Evolutionary conservation across 1,140 invertebrate species (phyloP).

Genomic region (Papilio machaon): DNA sequence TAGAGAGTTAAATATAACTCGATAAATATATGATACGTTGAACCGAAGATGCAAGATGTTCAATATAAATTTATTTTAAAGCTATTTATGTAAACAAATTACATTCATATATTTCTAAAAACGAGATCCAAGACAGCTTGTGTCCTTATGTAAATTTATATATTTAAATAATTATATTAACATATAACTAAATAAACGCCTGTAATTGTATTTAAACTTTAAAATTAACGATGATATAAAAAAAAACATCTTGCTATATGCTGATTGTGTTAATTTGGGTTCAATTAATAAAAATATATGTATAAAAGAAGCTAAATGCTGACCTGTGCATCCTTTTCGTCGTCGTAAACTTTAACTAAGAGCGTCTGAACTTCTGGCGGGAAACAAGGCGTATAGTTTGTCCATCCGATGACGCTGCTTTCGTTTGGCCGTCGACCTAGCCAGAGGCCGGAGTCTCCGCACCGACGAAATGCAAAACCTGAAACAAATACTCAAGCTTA

Average conservation of each 20-base stretch:
- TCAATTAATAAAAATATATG: not conserved
- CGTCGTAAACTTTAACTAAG: conserved; percentile 84
- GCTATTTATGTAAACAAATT: conserved; percentile 3
- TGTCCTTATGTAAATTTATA: not conserved
- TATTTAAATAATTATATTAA: not conserved
- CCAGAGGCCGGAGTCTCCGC: conserved; percentile 89
- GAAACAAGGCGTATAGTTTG: conserved; percentile 93
- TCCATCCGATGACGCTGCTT: conserved; percentile 86
- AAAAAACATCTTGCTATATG: no score
- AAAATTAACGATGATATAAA: not conserved
- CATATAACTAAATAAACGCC: not conserved
- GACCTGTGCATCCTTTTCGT: conserved; percentile 51
- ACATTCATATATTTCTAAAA: not conserved
- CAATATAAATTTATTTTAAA: conserved; percentile 4
- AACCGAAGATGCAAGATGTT: not conserved
- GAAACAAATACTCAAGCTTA: conserved; percentile 30
- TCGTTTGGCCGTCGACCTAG: conserved; percentile 80
- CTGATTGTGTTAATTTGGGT: no score
- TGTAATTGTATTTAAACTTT: not conserved
- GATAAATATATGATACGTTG: conserved; percentile 7
- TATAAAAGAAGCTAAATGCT: not conserved
- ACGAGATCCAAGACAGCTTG: not conserved
- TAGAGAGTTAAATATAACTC: conserved; percentile 21
- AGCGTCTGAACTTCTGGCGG: conserved; percentile 87
- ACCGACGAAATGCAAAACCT: conserved; percentile 90